Conservation (phyloP, 2,797 vertebrate species). For the Psittacula echo region DNA sequence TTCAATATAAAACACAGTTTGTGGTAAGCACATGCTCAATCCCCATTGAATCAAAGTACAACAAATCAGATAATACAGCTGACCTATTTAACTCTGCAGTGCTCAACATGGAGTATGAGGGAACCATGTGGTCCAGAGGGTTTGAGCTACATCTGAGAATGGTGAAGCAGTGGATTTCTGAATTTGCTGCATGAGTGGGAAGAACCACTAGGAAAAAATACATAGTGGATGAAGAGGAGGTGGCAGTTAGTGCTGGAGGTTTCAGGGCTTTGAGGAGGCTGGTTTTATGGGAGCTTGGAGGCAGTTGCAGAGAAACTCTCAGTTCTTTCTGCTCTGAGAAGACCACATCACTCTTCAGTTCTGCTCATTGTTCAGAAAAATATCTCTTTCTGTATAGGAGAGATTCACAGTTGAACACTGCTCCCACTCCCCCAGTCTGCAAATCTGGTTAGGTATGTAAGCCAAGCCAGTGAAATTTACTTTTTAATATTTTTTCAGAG, state of each 20-base stretch:
- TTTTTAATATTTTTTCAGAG: not conserved
- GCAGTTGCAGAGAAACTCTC: not conserved
- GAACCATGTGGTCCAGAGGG: fast-evolving
- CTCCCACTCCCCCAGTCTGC: fast-evolving
- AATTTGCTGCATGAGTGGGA: not conserved
- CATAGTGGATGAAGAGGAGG: not conserved
- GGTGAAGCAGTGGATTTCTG: not conserved
- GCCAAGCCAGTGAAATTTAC: not conserved
- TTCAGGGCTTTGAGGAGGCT: not conserved
- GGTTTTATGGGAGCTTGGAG: not conserved
- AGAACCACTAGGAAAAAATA: not conserved
- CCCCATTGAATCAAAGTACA: not conserved
- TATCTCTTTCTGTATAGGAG: not conserved
- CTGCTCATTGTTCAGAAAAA: not conserved
- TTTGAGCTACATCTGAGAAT: not conserved
- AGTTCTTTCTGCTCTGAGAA: not conserved
- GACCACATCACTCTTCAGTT: not conserved
- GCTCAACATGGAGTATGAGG: fast-evolving
- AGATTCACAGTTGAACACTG: not conserved
- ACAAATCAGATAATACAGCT: not conserved
- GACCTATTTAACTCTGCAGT: not conserved
- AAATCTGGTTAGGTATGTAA: not conserved
- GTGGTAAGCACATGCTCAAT: not conserved
- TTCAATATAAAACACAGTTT: not conserved
- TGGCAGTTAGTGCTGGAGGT: not conserved